Evolutionary conservation across 2,797 vertebrate genomes (phyloP).

Genomic region (Jordanella pulchra): DNA sequence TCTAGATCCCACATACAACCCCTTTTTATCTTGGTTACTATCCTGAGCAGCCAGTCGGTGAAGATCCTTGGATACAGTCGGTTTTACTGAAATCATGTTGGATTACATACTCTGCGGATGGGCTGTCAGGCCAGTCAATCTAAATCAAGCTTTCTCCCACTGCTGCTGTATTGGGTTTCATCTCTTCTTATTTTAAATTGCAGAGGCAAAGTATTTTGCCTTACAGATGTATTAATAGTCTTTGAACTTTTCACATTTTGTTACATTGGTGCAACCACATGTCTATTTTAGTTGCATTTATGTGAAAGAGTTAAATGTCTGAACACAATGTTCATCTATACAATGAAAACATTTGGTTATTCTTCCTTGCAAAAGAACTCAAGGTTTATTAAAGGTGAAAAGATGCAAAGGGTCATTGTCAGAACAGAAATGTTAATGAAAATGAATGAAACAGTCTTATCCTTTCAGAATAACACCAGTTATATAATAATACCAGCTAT

Average conservation of each 20-base stretch:
- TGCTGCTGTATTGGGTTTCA: conserved; percentile 13
- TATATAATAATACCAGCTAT: too few species aligned
- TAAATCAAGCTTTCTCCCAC: conserved; percentile 47
- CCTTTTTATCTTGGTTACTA: conserved; percentile 42
- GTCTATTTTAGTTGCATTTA: too few species aligned
- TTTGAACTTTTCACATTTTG: too few species aligned
- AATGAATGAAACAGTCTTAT: conserved; percentile 15
- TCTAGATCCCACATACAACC: conserved; percentile 50
- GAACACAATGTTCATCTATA: too few species aligned
- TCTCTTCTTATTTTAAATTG: too few species aligned
- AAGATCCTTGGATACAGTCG: conserved; percentile 20
- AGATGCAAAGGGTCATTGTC: not conserved
- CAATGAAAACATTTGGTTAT: too few species aligned
- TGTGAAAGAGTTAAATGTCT: too few species aligned
- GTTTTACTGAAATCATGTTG: conserved; percentile 21
- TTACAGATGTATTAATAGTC: too few species aligned
- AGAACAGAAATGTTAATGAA: conserved; percentile 14
- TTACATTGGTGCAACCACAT: too few species aligned
- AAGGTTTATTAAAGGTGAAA: not conserved
- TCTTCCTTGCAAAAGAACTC: too few species aligned
- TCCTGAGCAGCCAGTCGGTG: conserved; percentile 15
- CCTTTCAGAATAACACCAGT: conserved; percentile 15
- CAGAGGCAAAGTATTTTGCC: too few species aligned
- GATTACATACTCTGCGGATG: conserved; percentile 15
- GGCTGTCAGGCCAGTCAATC: conserved; percentile 30